Percentiles rank a stretch among this genome's conserved stretches.
These are phyloP conservation scores for Nyctibius grandis DNA, from an alignment of 2,797 vertebrate genomes.

Conservation along the genomic window DNA sequence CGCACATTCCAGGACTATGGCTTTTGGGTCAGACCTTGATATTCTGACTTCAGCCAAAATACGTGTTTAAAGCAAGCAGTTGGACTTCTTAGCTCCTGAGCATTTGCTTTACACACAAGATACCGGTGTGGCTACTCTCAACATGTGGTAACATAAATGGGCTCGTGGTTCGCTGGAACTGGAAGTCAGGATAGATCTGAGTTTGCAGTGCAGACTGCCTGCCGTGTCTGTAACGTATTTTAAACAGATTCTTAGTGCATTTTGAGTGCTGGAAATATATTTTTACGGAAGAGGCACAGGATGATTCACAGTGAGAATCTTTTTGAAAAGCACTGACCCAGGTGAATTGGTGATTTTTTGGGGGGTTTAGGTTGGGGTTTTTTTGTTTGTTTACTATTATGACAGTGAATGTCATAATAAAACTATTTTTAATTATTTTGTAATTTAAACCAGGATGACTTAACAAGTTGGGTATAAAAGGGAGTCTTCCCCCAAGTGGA, in stretches of 20 bases:
- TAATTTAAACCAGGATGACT: neutral
- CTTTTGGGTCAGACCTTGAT: neutral
- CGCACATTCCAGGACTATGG: neutral
- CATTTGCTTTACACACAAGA: neutral
- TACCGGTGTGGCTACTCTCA: neutral
- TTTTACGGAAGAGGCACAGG: neutral
- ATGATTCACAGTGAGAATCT: neutral
- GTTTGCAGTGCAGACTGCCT: neutral
- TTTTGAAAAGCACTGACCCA: neutral
- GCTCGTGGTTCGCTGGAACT: neutral
- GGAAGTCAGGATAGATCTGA: neutral
- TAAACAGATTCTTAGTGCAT: neutral
- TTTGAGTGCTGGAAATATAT: neutral
- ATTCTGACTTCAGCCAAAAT: neutral
- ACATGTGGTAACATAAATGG: neutral
- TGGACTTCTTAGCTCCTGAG: neutral
- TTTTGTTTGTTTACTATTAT: neutral
- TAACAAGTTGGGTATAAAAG: neutral
- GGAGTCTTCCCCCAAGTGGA: neutral
- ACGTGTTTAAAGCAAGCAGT: neutral
- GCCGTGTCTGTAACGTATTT: neutral
- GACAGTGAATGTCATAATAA: neutral
- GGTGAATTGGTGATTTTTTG: neutral
- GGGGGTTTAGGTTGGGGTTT: rapidly evolving
- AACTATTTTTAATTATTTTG: neutral